Evolutionary conservation across 2,888 invertebrate genomes (phyloP).

Genomic region (Cerceris ruficornis): DNA sequence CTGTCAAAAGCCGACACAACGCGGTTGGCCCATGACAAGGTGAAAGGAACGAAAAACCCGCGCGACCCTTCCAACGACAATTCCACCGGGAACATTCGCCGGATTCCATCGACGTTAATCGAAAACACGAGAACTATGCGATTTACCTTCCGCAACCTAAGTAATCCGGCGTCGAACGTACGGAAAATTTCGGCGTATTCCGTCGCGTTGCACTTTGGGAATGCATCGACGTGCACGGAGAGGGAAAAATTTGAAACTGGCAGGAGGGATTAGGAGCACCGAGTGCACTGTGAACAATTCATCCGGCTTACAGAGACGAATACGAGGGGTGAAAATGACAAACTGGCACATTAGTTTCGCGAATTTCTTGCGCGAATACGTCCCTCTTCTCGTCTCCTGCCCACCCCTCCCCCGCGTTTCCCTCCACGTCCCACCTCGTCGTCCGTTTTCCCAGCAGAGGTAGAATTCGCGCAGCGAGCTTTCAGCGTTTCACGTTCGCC

Average conservation of each 20-base stretch:
- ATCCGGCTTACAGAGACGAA: conserved; percentile 47
- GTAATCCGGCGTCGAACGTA: too few species aligned
- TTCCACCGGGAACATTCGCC: too few species aligned
- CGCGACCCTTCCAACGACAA: too few species aligned
- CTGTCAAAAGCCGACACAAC: not conserved
- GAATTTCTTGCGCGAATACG: conserved; percentile 65
- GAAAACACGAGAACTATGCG: too few species aligned
- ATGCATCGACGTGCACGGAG: not conserved
- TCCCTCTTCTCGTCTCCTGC: conserved; percentile 1
- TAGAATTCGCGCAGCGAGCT: conserved; percentile 10
- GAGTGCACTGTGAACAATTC: conserved; percentile 37
- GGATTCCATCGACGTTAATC: too few species aligned
- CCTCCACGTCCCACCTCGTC: too few species aligned
- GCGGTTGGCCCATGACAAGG: not conserved
- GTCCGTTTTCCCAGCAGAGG: conserved; percentile 1
- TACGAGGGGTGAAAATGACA: conserved; percentile 73
- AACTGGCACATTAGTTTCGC: conserved; percentile 72
- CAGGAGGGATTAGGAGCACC: conserved; percentile 44
- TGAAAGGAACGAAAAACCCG: not conserved
- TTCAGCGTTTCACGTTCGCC: conserved; percentile 16
- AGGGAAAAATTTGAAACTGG: conserved; percentile 17
- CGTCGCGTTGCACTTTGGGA: not conserved
- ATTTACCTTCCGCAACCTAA: too few species aligned
- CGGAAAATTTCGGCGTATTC: too few species aligned
- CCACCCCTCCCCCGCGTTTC: not conserved